phyloP scores from a whole-genome alignment of 2,888 invertebrate species.

The Tinea semifulvella region DNA sequence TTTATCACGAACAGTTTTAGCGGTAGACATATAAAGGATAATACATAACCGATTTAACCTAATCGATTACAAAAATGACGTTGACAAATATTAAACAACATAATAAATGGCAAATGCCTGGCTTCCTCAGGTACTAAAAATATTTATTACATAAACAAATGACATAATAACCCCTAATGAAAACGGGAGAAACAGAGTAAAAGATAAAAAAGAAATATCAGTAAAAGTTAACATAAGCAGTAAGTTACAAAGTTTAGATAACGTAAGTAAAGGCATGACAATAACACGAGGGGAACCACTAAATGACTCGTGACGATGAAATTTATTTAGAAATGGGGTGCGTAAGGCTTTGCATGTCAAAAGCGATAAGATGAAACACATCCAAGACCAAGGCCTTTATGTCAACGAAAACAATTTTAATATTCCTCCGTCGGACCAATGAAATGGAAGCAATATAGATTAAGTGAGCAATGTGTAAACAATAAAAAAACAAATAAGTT shows the following conservation, averaged over 20 bases:
- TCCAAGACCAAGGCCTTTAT: not conserved
- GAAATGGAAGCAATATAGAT: slow-evolving; percentile 4
- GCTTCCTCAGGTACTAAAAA: not conserved
- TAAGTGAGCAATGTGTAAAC: not conserved
- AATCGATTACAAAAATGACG: slow-evolving; percentile 41
- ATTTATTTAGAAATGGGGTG: slow-evolving; percentile 9
- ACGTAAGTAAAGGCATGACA: not conserved
- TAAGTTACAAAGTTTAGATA: not conserved
- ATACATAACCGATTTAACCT: slow-evolving; percentile 36
- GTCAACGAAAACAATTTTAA: not conserved
- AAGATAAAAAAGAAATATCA: not conserved
- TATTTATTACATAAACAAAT: slow-evolving; percentile 4
- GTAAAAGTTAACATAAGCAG: not conserved
- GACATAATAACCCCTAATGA: not conserved
- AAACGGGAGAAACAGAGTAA: not conserved
- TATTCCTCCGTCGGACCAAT: not conserved
- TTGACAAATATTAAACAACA: slow-evolving; percentile 37
- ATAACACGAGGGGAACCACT: slow-evolving; percentile 1
- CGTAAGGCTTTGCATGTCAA: not conserved
- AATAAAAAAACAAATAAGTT: not conserved
- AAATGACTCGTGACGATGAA: slow-evolving; percentile 11
- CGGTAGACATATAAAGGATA: slow-evolving; percentile 42
- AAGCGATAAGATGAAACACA: slow-evolving; percentile 6
- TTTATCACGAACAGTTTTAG: slow-evolving; percentile 50
- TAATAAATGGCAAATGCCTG: slow-evolving; percentile 21